Evolutionary conservation across 1,140 invertebrate genomes (phyloP), one percentile per base, ranked within the genome.

Genomic region (Atta texana): DNA sequence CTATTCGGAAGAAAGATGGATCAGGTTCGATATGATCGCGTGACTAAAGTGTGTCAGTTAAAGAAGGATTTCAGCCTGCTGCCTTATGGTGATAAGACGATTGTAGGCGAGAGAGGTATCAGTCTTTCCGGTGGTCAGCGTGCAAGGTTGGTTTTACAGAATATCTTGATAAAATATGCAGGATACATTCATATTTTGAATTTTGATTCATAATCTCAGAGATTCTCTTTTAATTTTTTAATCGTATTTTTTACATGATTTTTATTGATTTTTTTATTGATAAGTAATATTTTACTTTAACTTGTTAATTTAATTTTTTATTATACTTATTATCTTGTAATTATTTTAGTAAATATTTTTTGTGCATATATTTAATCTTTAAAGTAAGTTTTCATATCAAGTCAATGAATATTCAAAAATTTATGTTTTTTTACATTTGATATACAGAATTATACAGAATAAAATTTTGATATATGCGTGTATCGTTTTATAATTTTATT

Each of bases 61-160:
- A 96, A 96, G 34, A 94, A 95, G 75, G 97, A 94, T 95, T 96
- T 96, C 93, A 96, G 95, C 55, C 89, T 96, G 24, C 90, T 96
- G 39, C 96, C 96, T 1, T 93, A 95, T 86, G 97, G 97, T 1
- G 98, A 98, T 91, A 94, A 95, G 85, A 98, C 98, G 0, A 94
- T 97, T n/a, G 97, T 98, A 14, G 98, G 98, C 14, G 98, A 98
- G 92, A 95, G 97, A 74, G 98, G 98, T 68, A 96, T 97, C 14
- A 96, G 96, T 85, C 91, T 97, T 7, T 97, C 96, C 72, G 98
- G 98, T 34, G 98, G 98, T 1, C 98, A 98, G 93, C 97, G 97
- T 93, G 97, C 98, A 4, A 96, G 97, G 94, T 95, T 66, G 44
- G 72, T 87, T 74, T 34, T 16, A 51, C 10, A 44, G 39, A 44